These are phyloP conservation scores for Trogon surrucura DNA, from an alignment of 2,113 vertebrate genomes.

Conservation along the genomic window DNA sequence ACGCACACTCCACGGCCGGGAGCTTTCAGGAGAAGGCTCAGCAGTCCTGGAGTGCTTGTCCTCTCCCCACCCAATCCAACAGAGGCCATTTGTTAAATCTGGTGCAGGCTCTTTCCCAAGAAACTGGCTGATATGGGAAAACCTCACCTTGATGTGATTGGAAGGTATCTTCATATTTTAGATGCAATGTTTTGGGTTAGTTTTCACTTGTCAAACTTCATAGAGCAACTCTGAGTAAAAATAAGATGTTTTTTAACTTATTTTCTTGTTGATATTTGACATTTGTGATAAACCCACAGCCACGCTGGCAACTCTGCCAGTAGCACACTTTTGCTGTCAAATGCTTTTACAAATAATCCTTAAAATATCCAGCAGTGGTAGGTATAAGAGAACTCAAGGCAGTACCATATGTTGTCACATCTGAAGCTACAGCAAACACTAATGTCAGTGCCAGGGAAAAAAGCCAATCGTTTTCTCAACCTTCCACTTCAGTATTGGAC, in stretches of 20 bases:
- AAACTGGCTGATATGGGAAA: background rate
- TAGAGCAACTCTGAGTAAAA: background rate
- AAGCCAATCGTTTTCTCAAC: slow-evolving; percentile 1
- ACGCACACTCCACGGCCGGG: background rate
- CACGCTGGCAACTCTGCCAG: background rate
- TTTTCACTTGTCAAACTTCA: background rate
- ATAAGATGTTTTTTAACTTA: background rate
- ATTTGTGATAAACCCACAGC: background rate
- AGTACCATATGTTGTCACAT: background rate
- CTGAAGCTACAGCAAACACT: background rate
- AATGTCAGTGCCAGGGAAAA: background rate
- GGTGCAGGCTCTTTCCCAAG: background rate
- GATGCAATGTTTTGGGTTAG: background rate
- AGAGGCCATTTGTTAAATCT: background rate
- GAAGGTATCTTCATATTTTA: background rate
- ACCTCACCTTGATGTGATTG: background rate
- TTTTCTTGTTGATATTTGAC: background rate
- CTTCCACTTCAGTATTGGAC: background rate
- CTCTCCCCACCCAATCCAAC: background rate
- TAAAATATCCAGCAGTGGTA: background rate
- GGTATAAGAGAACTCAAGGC: background rate
- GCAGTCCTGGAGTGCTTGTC: background rate
- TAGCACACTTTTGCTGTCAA: background rate
- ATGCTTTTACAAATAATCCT: slow-evolving; percentile 10
- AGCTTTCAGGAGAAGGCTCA: background rate